Conservation (phyloP, 1,140 invertebrate species). For the Neodiprion virginianus region DNA sequence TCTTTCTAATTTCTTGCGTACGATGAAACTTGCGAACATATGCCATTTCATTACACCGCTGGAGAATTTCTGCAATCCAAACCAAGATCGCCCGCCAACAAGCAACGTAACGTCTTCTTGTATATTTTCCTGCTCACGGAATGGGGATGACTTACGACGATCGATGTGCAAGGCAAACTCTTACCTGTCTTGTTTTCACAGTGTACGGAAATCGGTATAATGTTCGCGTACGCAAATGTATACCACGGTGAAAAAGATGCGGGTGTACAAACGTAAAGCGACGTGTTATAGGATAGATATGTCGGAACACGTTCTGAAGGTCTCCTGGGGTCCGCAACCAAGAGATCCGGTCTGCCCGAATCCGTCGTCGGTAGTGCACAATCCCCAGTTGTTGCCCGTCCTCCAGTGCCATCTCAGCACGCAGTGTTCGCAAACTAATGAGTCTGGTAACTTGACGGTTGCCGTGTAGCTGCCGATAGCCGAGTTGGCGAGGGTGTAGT, state of each 20-base stretch:
- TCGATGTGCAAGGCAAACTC: too few relatives aligned
- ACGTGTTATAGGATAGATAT: conserved; percentile 62
- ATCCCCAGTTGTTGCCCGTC: conserved; percentile 67
- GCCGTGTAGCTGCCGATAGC: conserved; percentile 33
- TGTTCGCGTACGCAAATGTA: neutral
- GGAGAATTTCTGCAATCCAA: too few relatives aligned
- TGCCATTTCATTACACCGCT: too few relatives aligned
- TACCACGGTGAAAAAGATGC: neutral
- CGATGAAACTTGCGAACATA: too few relatives aligned
- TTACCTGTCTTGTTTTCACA: too few relatives aligned
- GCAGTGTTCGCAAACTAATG: conserved; percentile 68
- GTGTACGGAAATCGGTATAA: neutral
- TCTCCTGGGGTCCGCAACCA: conserved; percentile 73
- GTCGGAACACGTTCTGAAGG: conserved; percentile 74
- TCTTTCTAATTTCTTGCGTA: too few relatives aligned
- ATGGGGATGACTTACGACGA: too few relatives aligned
- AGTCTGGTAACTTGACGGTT: conserved; percentile 58
- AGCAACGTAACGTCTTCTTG: too few relatives aligned
- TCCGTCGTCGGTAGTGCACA: conserved; percentile 49
- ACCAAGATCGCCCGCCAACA: too few relatives aligned
- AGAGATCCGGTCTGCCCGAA: conserved; percentile 41
- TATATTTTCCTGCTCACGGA: too few relatives aligned
- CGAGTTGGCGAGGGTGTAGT: conserved; percentile 27
- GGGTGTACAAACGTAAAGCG: neutral
- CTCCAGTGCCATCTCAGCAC: conserved; percentile 74